A percentile compares a stretch with the other conserved stretches of the same genome.
These are phyloP conservation scores for Zaprionus bogoriensis DNA, from an alignment of 2,888 invertebrate species.

Conservation along the genomic window DNA sequence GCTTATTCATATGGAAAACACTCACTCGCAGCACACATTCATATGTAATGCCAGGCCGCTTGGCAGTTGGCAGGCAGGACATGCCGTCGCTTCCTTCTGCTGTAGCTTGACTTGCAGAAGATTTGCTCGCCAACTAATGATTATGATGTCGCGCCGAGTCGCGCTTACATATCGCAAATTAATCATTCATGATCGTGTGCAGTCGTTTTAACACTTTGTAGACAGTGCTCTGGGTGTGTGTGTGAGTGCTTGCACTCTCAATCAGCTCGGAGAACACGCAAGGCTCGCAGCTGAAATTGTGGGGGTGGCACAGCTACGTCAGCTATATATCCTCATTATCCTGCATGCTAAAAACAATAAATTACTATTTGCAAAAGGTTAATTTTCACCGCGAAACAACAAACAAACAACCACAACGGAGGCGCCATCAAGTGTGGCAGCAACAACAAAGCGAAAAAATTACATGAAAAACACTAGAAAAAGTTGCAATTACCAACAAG, in stretches of 20 bases:
- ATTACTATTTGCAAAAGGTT: slow-evolving; percentile 78
- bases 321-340: slow-evolving; percentile 71
- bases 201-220: slow-evolving; percentile 73
- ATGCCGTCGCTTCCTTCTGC: neutral
- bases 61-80: slow-evolving; percentile 4
- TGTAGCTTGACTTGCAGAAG: slow-evolving; percentile 45
- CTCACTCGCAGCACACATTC: neutral
- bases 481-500: slow-evolving; percentile 65
- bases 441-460: slow-evolving; percentile 30
- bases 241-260: slow-evolving; percentile 42
- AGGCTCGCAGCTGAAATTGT: slow-evolving; percentile 42
- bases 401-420: slow-evolving; percentile 35
- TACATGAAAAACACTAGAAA: slow-evolving; percentile 53
- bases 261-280: slow-evolving; percentile 69
- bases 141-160: slow-evolving; percentile 7
- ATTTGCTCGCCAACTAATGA: slow-evolving; percentile 61
- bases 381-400: slow-evolving; percentile 69
- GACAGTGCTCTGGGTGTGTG: slow-evolving; percentile 9
- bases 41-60: slow-evolving; percentile 14
- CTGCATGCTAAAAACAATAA: slow-evolving; percentile 74
- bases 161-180: slow-evolving; percentile 36
- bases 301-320: slow-evolving; percentile 9
- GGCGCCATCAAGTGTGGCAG: slow-evolving; percentile 49
- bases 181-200: slow-evolving; percentile 74
- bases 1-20: slow-evolving; percentile 47